Evolutionary conservation across 2,888 invertebrate species (phyloP), one percentile per base, ranked within the genome.

Genomic region (Trissolcus brochymenae): DNA sequence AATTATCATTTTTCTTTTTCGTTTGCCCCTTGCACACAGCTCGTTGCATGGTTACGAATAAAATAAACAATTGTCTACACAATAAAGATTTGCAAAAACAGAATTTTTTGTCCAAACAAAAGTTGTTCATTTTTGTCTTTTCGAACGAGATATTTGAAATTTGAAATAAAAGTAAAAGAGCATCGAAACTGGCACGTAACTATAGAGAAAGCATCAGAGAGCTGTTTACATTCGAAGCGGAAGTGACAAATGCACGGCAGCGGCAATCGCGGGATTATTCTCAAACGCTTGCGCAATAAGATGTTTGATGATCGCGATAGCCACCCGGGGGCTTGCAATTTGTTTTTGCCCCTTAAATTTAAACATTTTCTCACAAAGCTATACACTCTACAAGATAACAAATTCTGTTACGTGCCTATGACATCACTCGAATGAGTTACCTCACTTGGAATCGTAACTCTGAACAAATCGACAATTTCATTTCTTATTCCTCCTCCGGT

Each of bases 141-240:
- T 41, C 21, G 1, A 21, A 29, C 25, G 6, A 29, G 54, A 60
- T 41, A 17, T 17, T 51, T 19, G 51, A 29, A n/a, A 50, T 54
- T 71, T 13, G 21, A 51, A 72, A 66, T 61, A 71, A 72, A 76
- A 72, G 59, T 59, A 72, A 71, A 71, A 72, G 51, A 25, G 57
- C 64, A 53, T 64, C 64, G 54, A n/a, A 67, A 50, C 62, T 64
- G 65, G 72, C 72, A 77, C 72, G 68, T 77, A 77, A 73, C 77
- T 73, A 68, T 51, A 64, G 77, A 68, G 77, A 77, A 77, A 77
- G 77, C 77, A 77, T 65, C 77, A 60, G 68, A 68, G 72, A 78
- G 66, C 73, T 70, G 68, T 70, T 73, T 78, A 70, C 66, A 51
- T 61, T 60, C 55, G 60, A 73, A 76, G 71, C 76, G 76, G 76